Conservation (phyloP, 2,888 invertebrate genomes). For the Pediacus dermestoides region DNA sequence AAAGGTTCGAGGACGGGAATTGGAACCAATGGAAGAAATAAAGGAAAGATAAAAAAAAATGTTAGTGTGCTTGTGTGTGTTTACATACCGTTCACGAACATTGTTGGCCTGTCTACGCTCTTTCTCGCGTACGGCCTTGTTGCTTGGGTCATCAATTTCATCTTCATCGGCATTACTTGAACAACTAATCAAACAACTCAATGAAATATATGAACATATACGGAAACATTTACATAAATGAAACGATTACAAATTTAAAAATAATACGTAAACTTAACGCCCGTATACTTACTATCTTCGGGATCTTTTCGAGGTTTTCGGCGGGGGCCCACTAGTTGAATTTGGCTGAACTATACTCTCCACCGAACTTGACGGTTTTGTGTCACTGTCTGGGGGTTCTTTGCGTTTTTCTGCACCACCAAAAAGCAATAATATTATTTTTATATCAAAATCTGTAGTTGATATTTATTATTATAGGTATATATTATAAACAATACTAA, state of each 20-base stretch:
- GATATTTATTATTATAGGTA: too few species aligned
- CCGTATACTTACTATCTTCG: constrained; percentile 75
- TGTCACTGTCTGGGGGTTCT: constrained; percentile 73
- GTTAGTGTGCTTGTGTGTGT: constrained; percentile 45
- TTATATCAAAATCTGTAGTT: too few species aligned
- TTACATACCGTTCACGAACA: constrained; percentile 88
- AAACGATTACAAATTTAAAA: constrained; percentile 1
- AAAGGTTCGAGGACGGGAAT: background rate
- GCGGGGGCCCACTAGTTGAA: constrained; percentile 55
- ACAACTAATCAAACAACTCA: constrained; percentile 47
- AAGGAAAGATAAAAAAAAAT: constrained; percentile 7
- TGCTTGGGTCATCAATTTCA: constrained; percentile 78
- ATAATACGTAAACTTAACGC: too few species aligned
- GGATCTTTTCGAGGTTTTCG: constrained; percentile 60
- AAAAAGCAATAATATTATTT: too few species aligned
- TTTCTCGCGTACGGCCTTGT: constrained; percentile 90
- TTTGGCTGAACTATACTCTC: constrained; percentile 55
- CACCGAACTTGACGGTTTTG: constrained; percentile 59
- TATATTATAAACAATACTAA: constrained; percentile 6
- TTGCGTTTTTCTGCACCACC: constrained; percentile 79
- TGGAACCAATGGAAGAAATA: constrained; percentile 1
- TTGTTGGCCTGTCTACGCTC: constrained; percentile 96
- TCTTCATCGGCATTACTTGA: constrained; percentile 83
- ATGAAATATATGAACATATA: constrained; percentile 1
- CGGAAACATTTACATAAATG: background rate